A percentile compares a stretch with the other conserved stretches of the same genome.
phyloP scores from a whole-genome alignment of 2,888 invertebrate genomes.

The Cantharis rufa region DNA sequence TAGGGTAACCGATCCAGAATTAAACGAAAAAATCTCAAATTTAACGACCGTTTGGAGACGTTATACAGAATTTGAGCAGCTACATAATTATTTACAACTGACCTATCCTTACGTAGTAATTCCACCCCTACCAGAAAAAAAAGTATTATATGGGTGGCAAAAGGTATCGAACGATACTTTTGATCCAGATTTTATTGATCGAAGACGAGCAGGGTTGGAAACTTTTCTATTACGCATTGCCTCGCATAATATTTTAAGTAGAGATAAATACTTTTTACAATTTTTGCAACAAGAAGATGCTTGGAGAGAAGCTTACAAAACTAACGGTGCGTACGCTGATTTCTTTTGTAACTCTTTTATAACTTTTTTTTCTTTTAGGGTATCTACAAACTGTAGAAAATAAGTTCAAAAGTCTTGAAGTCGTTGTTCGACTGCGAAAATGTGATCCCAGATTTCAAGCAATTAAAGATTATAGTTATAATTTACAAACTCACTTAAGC shows the following conservation, averaged over 20 bases:
- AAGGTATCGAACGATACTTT: constrained; percentile 77
- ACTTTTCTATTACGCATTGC: constrained; percentile 78
- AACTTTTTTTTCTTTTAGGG: constrained; percentile 56
- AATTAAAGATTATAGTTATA: constrained; percentile 75
- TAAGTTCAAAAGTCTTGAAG: constrained; percentile 74
- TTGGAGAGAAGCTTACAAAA: constrained; percentile 78
- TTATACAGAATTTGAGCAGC: constrained; percentile 83
- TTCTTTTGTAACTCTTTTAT: background rate
- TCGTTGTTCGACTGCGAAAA: constrained; percentile 73
- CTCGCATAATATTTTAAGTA: constrained; percentile 73
- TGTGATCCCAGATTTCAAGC: constrained; percentile 75
- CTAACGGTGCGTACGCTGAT: constrained; percentile 62
- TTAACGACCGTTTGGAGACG: constrained; percentile 75
- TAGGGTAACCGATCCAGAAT: constrained; percentile 68
- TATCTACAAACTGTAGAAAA: constrained; percentile 78
- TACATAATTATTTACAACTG: constrained; percentile 75
- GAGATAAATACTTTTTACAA: constrained; percentile 75
- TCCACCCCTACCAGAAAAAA: constrained; percentile 82
- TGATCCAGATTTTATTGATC: constrained; percentile 82
- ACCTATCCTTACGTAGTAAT: constrained; percentile 80
- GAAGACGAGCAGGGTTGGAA: constrained; percentile 80
- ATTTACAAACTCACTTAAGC: constrained; percentile 67
- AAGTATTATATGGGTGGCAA: constrained; percentile 76
- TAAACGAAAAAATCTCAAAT: constrained; percentile 63
- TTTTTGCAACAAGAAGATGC: constrained; percentile 79